Percentiles rank a stretch among this genome's conserved stretches.
These are phyloP conservation scores for Pheosia tremula DNA, from an alignment of 2,888 invertebrate species.

Conservation along the genomic window DNA sequence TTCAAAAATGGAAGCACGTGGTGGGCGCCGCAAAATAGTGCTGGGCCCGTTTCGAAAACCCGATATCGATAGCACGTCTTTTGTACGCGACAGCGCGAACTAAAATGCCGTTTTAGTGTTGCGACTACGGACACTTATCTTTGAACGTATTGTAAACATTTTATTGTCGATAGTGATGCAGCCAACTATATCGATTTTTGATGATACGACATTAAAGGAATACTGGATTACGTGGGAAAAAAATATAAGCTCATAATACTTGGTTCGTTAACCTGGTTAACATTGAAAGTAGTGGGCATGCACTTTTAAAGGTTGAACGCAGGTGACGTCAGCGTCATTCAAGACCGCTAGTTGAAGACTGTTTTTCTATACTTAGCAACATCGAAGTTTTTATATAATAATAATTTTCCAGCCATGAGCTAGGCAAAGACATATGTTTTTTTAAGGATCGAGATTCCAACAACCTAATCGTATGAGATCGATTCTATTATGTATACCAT, in stretches of 20 bases:
- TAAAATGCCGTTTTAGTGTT: conserved; percentile 10
- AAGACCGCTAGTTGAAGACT: background rate
- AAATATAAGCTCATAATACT: background rate
- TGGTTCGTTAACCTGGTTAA: conserved; percentile 5
- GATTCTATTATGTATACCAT: too few species aligned
- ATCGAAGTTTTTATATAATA: background rate
- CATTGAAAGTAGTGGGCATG: background rate
- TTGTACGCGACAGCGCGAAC: conserved; percentile 7
- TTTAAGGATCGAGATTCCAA: too few species aligned
- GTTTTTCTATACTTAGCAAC: background rate
- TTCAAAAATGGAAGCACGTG: conserved; percentile 12
- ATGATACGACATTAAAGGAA: conserved; percentile 8
- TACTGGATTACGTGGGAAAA: conserved; percentile 4
- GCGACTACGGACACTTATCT: conserved; percentile 6
- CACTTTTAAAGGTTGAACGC: background rate
- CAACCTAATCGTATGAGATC: too few species aligned
- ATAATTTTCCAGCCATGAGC: background rate
- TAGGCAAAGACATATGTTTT: too few species aligned
- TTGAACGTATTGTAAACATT: conserved; percentile 3
- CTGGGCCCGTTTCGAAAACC: conserved; percentile 5
- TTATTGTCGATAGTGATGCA: conserved; percentile 5
- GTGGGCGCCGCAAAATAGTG: conserved; percentile 9
- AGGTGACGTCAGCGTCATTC: background rate
- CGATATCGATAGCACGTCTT: conserved; percentile 12
- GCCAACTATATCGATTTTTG: conserved; percentile 9